A percentile compares a stretch with the other conserved stretches of the same genome.
These are phyloP conservation scores for Pterophyllum scalare DNA, from an alignment of 2,113 vertebrate genomes.

Conservation along the genomic window DNA sequence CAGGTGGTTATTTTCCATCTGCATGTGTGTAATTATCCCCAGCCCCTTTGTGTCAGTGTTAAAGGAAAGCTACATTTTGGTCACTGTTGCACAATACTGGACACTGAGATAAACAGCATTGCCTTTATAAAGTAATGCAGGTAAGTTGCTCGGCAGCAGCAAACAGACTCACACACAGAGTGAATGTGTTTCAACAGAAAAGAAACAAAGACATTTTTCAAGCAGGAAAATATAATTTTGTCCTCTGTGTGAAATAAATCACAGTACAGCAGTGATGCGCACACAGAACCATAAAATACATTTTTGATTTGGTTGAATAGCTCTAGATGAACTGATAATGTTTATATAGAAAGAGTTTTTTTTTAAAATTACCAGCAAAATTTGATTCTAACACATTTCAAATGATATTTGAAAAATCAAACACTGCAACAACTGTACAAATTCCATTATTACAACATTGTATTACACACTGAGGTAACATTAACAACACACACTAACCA, in stretches of 20 bases:
- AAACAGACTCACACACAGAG: background rate
- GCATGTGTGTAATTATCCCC: background rate
- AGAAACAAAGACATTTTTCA: background rate
- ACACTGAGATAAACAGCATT: background rate
- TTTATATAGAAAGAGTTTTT: background rate
- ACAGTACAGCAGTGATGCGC: background rate
- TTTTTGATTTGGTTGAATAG: background rate
- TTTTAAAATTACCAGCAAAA: background rate
- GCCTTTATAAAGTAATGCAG: background rate
- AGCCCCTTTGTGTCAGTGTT: background rate
- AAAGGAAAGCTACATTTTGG: conserved; percentile 28
- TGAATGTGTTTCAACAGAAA: background rate
- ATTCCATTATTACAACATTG: conserved; percentile 5
- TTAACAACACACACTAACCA: conserved; percentile 36
- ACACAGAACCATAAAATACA: background rate
- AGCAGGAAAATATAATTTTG: background rate
- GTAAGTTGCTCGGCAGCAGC: background rate
- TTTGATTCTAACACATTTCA: background rate
- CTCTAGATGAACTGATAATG: background rate
- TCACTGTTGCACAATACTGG: conserved; percentile 2
- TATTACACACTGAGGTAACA: conserved; percentile 31
- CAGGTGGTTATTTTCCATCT: background rate
- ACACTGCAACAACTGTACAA: background rate
- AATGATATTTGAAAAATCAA: background rate
- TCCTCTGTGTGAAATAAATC: background rate